These are phyloP conservation scores for Alouatta palliata DNA, from an alignment of 2,113 vertebrate species.

Conservation along the genomic window DNA sequence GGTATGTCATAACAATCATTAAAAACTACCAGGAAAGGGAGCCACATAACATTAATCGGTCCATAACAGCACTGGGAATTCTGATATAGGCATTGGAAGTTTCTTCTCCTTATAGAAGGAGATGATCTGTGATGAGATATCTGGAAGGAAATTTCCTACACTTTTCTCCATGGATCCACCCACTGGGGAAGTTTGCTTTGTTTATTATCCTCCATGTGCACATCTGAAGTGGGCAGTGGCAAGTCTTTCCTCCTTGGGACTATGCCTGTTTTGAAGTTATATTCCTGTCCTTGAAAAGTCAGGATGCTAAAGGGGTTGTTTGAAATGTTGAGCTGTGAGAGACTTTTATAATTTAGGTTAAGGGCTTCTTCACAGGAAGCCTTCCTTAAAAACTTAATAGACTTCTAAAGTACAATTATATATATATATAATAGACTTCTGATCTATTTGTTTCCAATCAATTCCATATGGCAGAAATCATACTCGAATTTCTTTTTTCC, in stretches of 20 bases:
- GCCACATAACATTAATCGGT: neutral
- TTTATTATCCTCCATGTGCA: neutral
- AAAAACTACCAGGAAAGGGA: neutral
- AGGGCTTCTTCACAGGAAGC: neutral
- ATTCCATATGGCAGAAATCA: neutral
- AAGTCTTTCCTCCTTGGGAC: neutral
- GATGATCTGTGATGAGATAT: neutral
- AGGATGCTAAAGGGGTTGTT: neutral
- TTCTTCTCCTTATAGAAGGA: neutral
- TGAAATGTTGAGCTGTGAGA: neutral
- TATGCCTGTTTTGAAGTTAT: neutral
- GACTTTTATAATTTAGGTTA: neutral
- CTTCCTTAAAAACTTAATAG: neutral
- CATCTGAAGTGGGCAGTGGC: neutral
- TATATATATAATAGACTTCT: neutral
- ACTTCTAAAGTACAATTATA: neutral
- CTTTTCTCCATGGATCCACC: neutral
- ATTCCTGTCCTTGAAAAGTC: neutral
- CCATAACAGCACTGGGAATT: neutral
- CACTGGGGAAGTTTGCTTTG: neutral
- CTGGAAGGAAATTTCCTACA: neutral
- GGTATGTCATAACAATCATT: neutral
- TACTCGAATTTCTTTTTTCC: neutral
- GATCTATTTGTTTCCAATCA: neutral
- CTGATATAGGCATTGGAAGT: fast-evolving